Base-by-base conservation (phyloP, 1,140 invertebrate species). In the Prorops nasuta region DNA sequence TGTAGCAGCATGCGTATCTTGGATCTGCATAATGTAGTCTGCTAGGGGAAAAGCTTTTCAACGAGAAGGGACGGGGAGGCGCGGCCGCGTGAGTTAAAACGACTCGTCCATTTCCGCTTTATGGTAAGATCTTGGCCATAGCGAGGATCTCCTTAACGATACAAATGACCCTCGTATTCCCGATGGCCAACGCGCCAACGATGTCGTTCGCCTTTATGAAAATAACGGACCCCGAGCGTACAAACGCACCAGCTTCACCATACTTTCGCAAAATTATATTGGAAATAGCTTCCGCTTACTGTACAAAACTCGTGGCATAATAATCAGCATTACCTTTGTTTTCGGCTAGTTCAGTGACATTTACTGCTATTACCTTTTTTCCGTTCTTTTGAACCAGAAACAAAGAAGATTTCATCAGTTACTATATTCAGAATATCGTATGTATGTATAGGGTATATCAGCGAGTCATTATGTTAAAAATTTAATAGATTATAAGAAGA, bases 261-360 rank as follows among this genome's bases (percentile, higher is more conserved):
- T 35, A 44, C 32, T 52, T 48, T 44, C 49, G 28, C 37, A 34
- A 19, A 59, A 62, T 64, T 59, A 64, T 56, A 63, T 58, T 34
- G 60, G 60, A 54, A 63, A 57, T 56, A 56, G 60, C 59, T 58
- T 55, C 51, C 19, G n/a, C n/a, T n/a, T n/a, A n/a, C n/a, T n/a
- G n/a, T n/a, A n/a, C n/a, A n/a, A n/a, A n/a, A n/a, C n/a, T n/a
- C n/a, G n/a, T n/a, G n/a, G n/a, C n/a, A n/a, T n/a, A n/a, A n/a
- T n/a, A n/a, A n/a, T n/a, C n/a, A n/a, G n/a, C n/a, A n/a, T n/a
- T n/a, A n/a, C n/a, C n/a, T n/a, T n/a, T n/a, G n/a, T n/a, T n/a
- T n/a, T n/a, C n/a, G n/a, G n/a, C n/a, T n/a, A n/a, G n/a, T n/a
- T n/a, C n/a, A n/a, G n/a, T n/a, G n/a, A n/a, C n/a, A n/a, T n/a